Evolutionary conservation across 1,140 invertebrate genomes (phyloP).

Genomic region (Temnothorax nylanderi): DNA sequence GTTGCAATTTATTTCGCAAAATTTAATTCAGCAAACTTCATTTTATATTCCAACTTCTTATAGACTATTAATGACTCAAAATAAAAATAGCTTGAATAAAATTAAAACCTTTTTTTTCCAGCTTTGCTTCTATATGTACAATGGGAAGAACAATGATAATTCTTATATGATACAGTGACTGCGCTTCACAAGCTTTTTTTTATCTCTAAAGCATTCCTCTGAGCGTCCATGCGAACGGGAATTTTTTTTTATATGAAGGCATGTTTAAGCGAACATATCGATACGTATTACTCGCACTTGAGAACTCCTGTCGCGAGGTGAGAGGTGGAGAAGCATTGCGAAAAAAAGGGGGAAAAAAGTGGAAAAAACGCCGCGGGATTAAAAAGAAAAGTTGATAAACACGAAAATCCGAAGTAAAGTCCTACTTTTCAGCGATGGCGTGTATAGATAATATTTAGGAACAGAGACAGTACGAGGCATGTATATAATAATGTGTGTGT

Average conservation of each 20-base stretch:
- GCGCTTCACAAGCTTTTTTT: background rate
- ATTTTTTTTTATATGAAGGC: constrained; percentile 16
- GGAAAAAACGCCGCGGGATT: background rate
- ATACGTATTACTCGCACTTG: constrained; percentile 44
- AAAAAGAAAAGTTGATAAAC: constrained; percentile 36
- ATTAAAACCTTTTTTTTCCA: background rate
- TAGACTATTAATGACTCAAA: background rate
- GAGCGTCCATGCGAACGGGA: constrained; percentile 44
- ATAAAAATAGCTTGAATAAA: background rate
- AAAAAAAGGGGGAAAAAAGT: background rate
- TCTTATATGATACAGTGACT: background rate
- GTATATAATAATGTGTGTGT: constrained; percentile 55
- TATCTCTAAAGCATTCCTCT: constrained; percentile 42
- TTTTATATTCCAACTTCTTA: background rate
- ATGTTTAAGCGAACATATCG: constrained; percentile 41
- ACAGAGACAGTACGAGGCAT: constrained; percentile 46
- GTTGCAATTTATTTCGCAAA: background rate
- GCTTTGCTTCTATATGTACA: background rate
- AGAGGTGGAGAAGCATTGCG: background rate
- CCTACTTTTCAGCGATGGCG: constrained; percentile 63
- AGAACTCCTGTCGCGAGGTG: constrained; percentile 20
- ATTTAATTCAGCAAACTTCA: background rate
- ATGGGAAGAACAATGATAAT: background rate
- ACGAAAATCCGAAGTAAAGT: constrained; percentile 43
- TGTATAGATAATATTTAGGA: constrained; percentile 39